Base-by-base conservation (phyloP, 2,888 invertebrate genomes). In the Bembecia ichneumoniformis region DNA sequence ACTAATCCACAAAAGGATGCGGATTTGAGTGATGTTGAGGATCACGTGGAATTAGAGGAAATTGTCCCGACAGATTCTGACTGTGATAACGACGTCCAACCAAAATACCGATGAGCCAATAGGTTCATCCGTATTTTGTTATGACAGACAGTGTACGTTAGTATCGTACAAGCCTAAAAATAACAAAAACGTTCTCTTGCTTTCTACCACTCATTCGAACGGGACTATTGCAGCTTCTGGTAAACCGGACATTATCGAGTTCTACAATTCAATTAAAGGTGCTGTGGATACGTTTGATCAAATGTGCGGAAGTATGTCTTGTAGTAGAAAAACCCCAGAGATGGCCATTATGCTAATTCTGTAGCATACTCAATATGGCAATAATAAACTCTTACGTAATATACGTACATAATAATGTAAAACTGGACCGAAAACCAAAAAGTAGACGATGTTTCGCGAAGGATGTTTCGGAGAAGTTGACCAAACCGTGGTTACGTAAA, bases 341-440 rank as follows among this genome's bases (percentile, higher is more conserved):
- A 51, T 58, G 55, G 55, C 53, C 54, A 15, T 47, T 56, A 13
- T 52, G 52, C 43, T 49, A 54, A 47, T 59, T 59, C 43, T 59
- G 55, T 48, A 52, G 53, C 34, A 57, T 57, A 28, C 34, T 57
- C 28, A 56, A 58, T 44, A 52, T 56, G 46, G 15, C 51, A 9
- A 53, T 49, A 13, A 43, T 55, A 46, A 57, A 57, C 46, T 47
- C 49, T 14, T 58, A 48, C 46, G 54, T 55, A 7, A 56, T 58
- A 35, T 43, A 17, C 47, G 51, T 54, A 16, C 51, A 51, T 49
- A 51, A 54, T 49, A 51, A 16, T 44, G 44, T 50, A 17, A 50
- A 50, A 17, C 17, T 17, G 17, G 17, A 3, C 17, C 44, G 34
- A 40, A 46, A 49, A 48, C 48, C 43, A 20, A 48, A 50, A 44